Conservation (phyloP, 2,888 invertebrate genomes). For the Microctonus aethiopoides region DNA sequence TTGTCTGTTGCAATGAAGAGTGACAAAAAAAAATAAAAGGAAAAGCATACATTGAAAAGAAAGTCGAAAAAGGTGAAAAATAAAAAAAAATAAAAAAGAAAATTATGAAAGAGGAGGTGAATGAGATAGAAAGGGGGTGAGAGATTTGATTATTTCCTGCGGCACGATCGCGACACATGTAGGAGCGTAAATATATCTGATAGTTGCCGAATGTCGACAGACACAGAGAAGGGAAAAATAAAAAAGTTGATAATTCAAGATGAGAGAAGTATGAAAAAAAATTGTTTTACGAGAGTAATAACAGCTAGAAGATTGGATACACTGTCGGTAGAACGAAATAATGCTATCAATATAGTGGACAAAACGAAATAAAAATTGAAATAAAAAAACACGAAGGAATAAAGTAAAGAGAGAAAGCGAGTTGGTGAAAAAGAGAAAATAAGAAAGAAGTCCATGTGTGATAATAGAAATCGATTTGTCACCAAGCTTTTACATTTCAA, state of each 20-base stretch:
- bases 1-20: constrained; percentile 38
- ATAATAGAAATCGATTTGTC: constrained; percentile 59
- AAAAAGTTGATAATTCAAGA: constrained; percentile 4
- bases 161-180: constrained; percentile 29
- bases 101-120: constrained; percentile 22
- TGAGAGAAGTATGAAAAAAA: not conserved
- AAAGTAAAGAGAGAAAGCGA: constrained; percentile 20
- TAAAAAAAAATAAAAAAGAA: constrained; percentile 28
- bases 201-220: constrained; percentile 17
- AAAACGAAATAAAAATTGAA: constrained; percentile 24
- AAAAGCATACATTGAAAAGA: constrained; percentile 25
- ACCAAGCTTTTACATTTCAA: constrained; percentile 52
- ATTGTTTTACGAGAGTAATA: not conserved
- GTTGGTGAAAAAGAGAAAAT: not conserved
- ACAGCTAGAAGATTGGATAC: constrained; percentile 16
- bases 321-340: constrained; percentile 49
- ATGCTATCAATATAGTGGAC: constrained; percentile 55
- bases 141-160: constrained; percentile 34
- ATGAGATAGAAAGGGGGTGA: not conserved
- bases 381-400: not conserved
- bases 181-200: constrained; percentile 20
- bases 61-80: constrained; percentile 32
- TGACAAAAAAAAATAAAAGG: constrained; percentile 22
- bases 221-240: constrained; percentile 9
- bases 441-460: constrained; percentile 35